phyloP scores from a whole-genome alignment of 2,797 vertebrate species.

The Labeo calbasu region DNA sequence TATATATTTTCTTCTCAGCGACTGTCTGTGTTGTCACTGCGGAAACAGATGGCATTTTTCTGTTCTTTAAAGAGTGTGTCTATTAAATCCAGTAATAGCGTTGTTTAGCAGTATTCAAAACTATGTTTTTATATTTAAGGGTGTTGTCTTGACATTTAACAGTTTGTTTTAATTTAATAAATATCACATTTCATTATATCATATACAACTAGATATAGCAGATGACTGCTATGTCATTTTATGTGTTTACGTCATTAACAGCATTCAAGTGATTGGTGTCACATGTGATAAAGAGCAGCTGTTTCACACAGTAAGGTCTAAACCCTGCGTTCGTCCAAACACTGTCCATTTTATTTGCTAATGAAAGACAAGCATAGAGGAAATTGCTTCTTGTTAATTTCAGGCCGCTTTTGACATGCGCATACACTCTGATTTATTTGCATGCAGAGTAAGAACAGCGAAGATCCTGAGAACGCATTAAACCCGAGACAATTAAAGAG shows the following conservation, averaged over 20 bases:
- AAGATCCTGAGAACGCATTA: slow-evolving; percentile 27
- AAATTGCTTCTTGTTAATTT: slow-evolving; percentile 60
- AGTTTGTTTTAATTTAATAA: neutral
- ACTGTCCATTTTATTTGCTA: slow-evolving; percentile 52
- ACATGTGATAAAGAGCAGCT: slow-evolving; percentile 10
- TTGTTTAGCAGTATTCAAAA: neutral
- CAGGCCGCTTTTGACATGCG: slow-evolving; percentile 1
- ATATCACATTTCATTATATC: neutral
- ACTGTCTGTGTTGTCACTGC: slow-evolving; percentile 17
- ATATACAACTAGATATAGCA: neutral
- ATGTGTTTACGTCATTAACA: slow-evolving; percentile 31
- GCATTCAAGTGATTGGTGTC: slow-evolving; percentile 13
- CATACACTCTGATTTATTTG: slow-evolving; percentile 32
- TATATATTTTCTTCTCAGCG: neutral
- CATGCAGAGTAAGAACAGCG: slow-evolving; percentile 13
- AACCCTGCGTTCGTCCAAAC: slow-evolving; percentile 42
- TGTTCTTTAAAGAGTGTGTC: neutral
- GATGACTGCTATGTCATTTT: neutral
- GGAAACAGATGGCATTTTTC: slow-evolving; percentile 36
- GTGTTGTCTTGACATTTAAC: neutral
- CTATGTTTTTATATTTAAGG: neutral
- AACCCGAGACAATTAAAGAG: slow-evolving; percentile 36
- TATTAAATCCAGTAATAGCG: neutral
- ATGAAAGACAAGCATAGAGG: slow-evolving; percentile 59
- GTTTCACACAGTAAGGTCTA: slow-evolving; percentile 18